phyloP scores from a whole-genome alignment of 2,797 vertebrate genomes.

The Betta splendens region DNA sequence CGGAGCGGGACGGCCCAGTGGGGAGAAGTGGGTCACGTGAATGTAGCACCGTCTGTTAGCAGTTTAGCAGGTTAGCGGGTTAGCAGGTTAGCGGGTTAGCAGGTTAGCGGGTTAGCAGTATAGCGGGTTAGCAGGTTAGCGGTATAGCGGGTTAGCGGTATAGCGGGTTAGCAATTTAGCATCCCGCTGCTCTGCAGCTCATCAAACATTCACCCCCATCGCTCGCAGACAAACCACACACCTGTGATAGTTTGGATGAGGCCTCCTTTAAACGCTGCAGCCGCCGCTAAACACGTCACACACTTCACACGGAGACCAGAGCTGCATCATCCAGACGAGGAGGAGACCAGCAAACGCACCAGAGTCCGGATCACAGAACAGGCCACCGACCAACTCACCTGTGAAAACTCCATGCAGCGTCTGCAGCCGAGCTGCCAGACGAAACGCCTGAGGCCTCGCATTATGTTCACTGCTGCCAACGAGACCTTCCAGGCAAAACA shows the following conservation, averaged over 20 bases:
- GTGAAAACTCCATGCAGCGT: neutral
- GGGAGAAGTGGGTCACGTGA: constrained; percentile 31
- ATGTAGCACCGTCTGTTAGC: no score
- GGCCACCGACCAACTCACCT: neutral
- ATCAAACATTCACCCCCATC: constrained; percentile 37
- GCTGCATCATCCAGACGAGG: constrained; percentile 9
- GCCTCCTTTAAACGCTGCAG: neutral
- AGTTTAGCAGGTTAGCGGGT: no score
- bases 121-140: no score
- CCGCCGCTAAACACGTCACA: neutral
- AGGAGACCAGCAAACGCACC: constrained; percentile 29
- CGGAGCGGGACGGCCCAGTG: constrained; percentile 40
- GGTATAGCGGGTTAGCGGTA: no score
- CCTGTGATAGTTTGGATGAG: constrained; percentile 15
- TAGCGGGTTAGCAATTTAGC: no score
- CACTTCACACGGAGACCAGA: constrained; percentile 7
- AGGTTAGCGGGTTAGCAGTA: no score
- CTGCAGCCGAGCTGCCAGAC: neutral
- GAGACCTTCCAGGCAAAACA: constrained; percentile 26
- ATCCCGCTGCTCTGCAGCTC: no score
- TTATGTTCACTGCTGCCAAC: constrained; percentile 24
- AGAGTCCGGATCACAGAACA: constrained; percentile 18
- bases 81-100: no score
- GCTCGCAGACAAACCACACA: constrained; percentile 11
- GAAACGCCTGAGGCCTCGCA: constrained; percentile 8